These are phyloP conservation scores for Empidonax alnorum DNA, from an alignment of 2,113 vertebrate genomes.

Conservation along the genomic window DNA sequence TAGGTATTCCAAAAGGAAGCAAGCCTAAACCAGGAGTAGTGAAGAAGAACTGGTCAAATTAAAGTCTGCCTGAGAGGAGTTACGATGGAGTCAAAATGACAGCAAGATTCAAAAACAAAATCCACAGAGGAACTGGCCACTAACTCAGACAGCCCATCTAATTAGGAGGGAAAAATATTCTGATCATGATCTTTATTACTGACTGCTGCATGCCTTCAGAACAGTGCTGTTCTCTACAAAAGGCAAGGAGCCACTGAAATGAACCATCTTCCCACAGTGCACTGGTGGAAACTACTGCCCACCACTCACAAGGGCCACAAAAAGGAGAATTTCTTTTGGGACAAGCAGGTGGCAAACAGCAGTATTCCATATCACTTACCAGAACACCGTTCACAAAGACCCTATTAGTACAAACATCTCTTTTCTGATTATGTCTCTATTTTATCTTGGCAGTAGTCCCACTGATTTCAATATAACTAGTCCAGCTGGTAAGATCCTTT, in stretches of 20 bases:
- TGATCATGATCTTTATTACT: not conserved
- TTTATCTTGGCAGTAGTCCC: not conserved
- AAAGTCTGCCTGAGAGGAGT: not conserved
- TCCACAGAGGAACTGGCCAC: not conserved
- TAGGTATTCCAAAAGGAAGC: not conserved
- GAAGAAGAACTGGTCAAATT: not conserved
- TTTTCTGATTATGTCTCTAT: not conserved
- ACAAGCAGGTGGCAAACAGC: not conserved
- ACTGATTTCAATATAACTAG: not conserved
- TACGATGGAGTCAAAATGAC: not conserved
- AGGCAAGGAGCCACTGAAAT: not conserved
- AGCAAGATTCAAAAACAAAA: not conserved
- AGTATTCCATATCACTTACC: not conserved
- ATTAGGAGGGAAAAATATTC: not conserved
- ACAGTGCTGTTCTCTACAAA: not conserved
- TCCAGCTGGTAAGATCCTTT: not conserved
- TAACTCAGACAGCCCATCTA: not conserved
- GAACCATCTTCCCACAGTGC: not conserved
- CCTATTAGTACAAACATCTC: not conserved
- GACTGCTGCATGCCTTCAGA: not conserved
- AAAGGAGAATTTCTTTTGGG: not conserved
- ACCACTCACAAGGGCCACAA: not conserved
- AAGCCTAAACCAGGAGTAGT: not conserved
- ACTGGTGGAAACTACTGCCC: not conserved
- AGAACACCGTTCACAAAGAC: not conserved